Conservation (phyloP, 2,888 invertebrate genomes). For the Mesorhabditis sp. region DNA sequence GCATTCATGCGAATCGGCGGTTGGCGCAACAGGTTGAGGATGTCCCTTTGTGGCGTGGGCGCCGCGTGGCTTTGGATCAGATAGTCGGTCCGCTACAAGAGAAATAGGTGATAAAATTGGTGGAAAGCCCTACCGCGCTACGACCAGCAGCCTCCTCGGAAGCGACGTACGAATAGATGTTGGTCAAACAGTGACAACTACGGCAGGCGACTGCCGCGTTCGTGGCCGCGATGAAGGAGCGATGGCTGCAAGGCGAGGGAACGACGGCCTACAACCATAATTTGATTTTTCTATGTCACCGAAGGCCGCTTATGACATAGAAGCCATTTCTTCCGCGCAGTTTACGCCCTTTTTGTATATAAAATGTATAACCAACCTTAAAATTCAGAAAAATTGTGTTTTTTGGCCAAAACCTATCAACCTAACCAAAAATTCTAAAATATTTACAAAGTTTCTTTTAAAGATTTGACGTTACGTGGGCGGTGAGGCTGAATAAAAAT, state of each 20-base stretch:
- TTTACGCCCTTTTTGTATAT: too few species aligned
- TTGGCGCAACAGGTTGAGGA: too few species aligned
- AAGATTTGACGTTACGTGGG: neutral
- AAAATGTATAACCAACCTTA: too few species aligned
- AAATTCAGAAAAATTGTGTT: too few species aligned
- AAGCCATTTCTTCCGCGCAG: too few species aligned
- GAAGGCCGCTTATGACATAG: too few species aligned
- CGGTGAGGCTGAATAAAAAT: too few species aligned
- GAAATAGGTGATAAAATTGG: neutral
- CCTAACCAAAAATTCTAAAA: neutral
- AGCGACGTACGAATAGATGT: neutral
- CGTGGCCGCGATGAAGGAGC: neutral
- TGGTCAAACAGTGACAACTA: neutral
- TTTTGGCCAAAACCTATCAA: neutral
- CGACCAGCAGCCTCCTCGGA: neutral
- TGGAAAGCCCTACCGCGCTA: neutral
- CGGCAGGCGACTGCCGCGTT: neutral
- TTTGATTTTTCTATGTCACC: too few species aligned
- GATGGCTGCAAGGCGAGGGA: slow-evolving; percentile 6
- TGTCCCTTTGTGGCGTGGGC: too few species aligned
- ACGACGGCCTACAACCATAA: neutral
- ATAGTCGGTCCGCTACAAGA: too few species aligned
- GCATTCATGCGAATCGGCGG: too few species aligned
- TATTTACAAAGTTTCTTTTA: neutral
- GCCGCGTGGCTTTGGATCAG: too few species aligned